phyloP scores from a whole-genome alignment of 1,140 invertebrate species.

The Trissolcus basalis region DNA sequence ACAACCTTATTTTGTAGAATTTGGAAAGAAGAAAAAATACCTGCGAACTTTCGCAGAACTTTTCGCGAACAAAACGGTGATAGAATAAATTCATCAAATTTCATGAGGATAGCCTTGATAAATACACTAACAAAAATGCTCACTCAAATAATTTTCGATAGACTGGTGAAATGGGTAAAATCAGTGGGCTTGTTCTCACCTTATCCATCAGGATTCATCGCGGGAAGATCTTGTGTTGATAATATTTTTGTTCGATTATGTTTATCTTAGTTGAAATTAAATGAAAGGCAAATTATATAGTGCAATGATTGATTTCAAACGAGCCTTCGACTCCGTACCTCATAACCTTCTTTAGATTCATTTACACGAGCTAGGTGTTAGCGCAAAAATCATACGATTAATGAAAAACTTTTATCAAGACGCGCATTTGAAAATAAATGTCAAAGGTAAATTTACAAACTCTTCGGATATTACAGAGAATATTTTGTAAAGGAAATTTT shows the following conservation, averaged over 20 bases:
- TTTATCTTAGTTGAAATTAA: conserved; percentile 5
- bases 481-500: conserved; percentile 14
- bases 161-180: not conserved
- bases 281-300: not conserved
- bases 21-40: not conserved
- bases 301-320: conserved; percentile 54
- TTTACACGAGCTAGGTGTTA: conserved; percentile 4
- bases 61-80: not conserved
- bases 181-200: not conserved
- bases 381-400: conserved; percentile 12
- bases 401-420: conserved; percentile 10
- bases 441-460: not conserved
- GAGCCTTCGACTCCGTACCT: conserved; percentile 18
- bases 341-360: conserved; percentile 9
- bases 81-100: not conserved
- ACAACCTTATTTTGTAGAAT: not conserved
- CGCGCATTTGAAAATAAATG: not conserved
- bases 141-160: not conserved
- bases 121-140: not conserved
- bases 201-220: conserved; percentile 14
- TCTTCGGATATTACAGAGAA: conserved; percentile 3
- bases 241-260: conserved; percentile 15
- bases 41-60: not conserved
- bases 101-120: not conserved
- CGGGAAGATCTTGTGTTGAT: conserved; percentile 8